These are phyloP conservation scores for Calameuta filiformis DNA, from an alignment of 2,888 invertebrate species.

Conservation along the genomic window DNA sequence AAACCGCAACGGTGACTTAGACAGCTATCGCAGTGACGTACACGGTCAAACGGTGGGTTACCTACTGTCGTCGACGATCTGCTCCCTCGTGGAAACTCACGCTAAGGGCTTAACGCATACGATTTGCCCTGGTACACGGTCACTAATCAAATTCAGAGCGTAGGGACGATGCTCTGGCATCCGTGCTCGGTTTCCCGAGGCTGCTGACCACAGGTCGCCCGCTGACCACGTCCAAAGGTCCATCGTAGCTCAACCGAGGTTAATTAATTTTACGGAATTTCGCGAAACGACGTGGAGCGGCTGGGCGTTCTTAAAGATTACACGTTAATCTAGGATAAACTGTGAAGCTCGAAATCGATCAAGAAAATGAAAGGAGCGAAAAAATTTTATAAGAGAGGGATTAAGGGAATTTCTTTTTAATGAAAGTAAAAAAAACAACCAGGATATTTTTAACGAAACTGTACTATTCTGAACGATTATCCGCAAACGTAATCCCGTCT, in stretches of 20 bases:
- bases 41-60: background rate
- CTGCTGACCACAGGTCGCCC: background rate
- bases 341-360: background rate
- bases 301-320: background rate
- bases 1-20: background rate
- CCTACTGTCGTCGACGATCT: background rate
- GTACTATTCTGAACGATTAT: background rate
- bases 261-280: conserved; percentile 38
- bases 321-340: background rate
- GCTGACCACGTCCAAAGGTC: background rate
- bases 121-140: conserved; percentile 13
- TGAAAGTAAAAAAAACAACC: too few species aligned
- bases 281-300: background rate
- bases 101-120: conserved; percentile 14
- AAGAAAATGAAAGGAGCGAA: background rate
- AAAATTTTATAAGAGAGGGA: rapidly evolving
- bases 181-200: conserved; percentile 40
- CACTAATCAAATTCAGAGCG: conserved; percentile 44
- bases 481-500: too few species aligned
- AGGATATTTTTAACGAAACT: too few species aligned
- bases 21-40: background rate
- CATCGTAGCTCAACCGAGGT: conserved; percentile 22
- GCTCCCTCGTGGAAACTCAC: conserved; percentile 16
- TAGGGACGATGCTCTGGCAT: conserved; percentile 25
- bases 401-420: background rate